phyloP scores from a whole-genome alignment of 2,113 vertebrate species.

The Onychorhynchus coronatus region DNA sequence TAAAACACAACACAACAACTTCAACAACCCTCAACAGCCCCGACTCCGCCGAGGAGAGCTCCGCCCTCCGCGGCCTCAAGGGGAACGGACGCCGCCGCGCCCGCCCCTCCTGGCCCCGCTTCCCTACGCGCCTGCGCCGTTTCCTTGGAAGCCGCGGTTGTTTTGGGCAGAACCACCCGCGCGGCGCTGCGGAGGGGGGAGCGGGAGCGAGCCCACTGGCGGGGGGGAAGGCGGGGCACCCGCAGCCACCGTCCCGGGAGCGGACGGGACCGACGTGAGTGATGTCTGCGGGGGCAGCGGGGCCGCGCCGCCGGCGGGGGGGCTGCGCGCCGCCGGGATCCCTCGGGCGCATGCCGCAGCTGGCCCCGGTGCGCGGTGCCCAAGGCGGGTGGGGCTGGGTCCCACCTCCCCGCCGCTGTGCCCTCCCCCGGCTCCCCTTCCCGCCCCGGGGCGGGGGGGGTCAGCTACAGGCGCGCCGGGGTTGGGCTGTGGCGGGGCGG shows the following conservation, averaged over 20 bases:
- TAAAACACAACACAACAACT: too few species aligned
- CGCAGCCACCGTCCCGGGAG: background rate
- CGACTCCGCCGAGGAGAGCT: background rate
- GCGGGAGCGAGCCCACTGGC: background rate
- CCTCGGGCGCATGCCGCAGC: too few species aligned
- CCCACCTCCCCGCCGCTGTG: too few species aligned
- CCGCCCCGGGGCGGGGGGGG: too few species aligned
- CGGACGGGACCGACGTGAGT: background rate
- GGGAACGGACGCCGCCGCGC: too few species aligned
- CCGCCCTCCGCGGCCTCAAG: background rate
- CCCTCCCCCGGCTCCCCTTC: too few species aligned
- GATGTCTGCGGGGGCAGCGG: background rate
- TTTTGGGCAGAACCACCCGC: background rate
- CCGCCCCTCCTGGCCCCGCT: fast-evolving
- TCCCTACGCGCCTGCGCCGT: background rate
- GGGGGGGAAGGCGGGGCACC: background rate
- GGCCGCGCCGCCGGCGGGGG: background rate
- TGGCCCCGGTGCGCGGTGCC: too few species aligned
- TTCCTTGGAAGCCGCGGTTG: slow-evolving; percentile 16
- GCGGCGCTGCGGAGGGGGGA: background rate
- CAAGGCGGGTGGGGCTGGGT: too few species aligned
- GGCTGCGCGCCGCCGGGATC: too few species aligned
- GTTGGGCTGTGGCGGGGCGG: too few species aligned
- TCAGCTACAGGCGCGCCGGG: background rate
- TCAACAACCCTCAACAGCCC: too few species aligned